Evolutionary conservation across 1,140 invertebrate species (phyloP).

Genomic region (Drosophila varians): DNA sequence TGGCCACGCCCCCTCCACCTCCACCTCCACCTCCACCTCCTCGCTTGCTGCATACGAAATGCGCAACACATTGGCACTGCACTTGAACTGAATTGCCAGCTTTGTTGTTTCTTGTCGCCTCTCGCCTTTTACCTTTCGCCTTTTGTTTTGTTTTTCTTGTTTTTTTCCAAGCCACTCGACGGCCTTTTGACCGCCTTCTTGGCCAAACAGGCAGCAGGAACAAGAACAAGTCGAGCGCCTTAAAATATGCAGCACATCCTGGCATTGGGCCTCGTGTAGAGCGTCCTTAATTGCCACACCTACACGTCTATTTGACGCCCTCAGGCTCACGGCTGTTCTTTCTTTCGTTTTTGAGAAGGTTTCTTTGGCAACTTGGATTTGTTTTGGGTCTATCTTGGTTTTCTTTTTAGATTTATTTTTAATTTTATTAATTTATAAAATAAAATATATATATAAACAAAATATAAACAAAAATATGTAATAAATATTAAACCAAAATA

Average conservation of each 20-base stretch:
- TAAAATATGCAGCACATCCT: slow-evolving; percentile 61
- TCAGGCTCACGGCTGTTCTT: slow-evolving; percentile 1
- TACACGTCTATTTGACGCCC: slow-evolving; percentile 7
- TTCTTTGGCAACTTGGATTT: neutral
- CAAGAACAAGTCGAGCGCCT: slow-evolving; percentile 27
- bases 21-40: too few relatives aligned
- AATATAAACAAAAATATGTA: too few relatives aligned
- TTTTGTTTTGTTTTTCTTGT: slow-evolving; percentile 4
- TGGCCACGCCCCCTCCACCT: slow-evolving; percentile 1
- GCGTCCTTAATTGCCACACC: slow-evolving; percentile 46
- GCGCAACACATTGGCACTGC: slow-evolving; percentile 68
- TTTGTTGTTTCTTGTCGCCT: slow-evolving; percentile 23
- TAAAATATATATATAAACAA: neutral
- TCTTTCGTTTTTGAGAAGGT: neutral
- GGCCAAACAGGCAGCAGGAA: neutral
- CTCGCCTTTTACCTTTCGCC: slow-evolving; percentile 5
- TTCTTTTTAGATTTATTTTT: neutral
- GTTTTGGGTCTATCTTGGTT: too few relatives aligned
- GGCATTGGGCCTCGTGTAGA: slow-evolving; percentile 19
- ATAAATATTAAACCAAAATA: neutral
- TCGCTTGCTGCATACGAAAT: slow-evolving; percentile 69
- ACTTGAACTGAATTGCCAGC: slow-evolving; percentile 55
- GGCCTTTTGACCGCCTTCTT: slow-evolving; percentile 64
- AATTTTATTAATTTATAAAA: neutral
- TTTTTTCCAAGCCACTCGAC: slow-evolving; percentile 56